Conservation (phyloP, 2,797 vertebrate species). For the Eurystomus glaucurus region DNA sequence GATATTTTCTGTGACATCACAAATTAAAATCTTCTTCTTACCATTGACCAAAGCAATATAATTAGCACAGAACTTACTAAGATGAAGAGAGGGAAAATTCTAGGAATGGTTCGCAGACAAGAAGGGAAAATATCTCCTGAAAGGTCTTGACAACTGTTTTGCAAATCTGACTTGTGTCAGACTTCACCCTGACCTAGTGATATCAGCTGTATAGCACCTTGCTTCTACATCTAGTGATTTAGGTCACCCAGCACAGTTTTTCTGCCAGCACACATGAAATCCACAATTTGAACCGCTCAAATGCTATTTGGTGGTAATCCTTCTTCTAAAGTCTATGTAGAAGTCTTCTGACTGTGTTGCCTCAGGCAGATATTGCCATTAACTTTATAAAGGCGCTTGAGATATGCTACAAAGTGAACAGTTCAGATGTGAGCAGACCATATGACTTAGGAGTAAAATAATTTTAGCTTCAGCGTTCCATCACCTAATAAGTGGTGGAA, state of each 20-base stretch:
- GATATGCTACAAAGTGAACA: background rate
- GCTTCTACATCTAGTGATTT: background rate
- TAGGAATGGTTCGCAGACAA: background rate
- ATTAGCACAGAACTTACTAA: background rate
- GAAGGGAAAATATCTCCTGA: background rate
- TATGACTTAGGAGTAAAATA: background rate
- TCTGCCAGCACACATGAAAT: background rate
- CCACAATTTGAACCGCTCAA: background rate
- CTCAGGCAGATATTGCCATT: background rate
- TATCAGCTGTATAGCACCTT: background rate
- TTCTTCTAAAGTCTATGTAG: background rate
- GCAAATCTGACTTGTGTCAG: background rate
- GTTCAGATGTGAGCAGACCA: background rate
- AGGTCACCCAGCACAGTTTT: background rate
- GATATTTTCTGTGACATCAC: background rate
- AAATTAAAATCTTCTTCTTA: background rate
- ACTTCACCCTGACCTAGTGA: background rate
- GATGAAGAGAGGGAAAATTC: background rate
- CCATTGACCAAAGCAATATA: background rate
- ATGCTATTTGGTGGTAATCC: background rate
- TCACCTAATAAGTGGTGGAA: conserved; percentile 2
- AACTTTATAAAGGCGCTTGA: background rate
- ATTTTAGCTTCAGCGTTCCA: background rate
- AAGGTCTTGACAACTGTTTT: background rate
- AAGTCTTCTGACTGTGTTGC: background rate